Conservation (phyloP, 2,113 vertebrate species). For the Megaleporinus macrocephalus region DNA sequence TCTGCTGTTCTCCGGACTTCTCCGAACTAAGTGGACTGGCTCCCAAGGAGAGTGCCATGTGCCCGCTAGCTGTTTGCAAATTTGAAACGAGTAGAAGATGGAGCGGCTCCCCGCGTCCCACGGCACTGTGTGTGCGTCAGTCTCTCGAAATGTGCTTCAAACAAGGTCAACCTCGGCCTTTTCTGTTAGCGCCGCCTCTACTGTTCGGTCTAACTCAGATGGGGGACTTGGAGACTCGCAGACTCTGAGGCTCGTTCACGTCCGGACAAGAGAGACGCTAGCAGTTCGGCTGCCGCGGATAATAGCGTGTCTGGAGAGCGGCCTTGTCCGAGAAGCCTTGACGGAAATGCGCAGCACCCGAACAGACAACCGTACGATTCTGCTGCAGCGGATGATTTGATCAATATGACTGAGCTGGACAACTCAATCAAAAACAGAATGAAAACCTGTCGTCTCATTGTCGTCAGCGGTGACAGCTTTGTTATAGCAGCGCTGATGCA, state of each 20-base stretch:
- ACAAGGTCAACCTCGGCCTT: conserved; percentile 26
- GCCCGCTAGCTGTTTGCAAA: conserved; percentile 32
- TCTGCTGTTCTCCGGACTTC: neutral
- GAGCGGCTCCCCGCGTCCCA: neutral
- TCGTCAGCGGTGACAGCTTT: neutral
- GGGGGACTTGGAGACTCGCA: neutral
- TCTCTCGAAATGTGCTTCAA: neutral
- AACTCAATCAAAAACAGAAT: conserved; percentile 2
- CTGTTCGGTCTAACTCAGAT: neutral
- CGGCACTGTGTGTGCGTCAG: neutral
- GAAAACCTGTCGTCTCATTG: neutral
- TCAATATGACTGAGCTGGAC: neutral
- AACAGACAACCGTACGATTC: neutral
- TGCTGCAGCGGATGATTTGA: neutral
- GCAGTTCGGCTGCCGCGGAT: neutral
- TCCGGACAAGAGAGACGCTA: neutral
- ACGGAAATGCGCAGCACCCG: neutral
- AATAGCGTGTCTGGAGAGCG: neutral
- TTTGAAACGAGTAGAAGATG: conserved; percentile 35
- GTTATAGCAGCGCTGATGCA: neutral
- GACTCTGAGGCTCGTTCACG: neutral
- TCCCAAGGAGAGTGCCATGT: conserved; percentile 5
- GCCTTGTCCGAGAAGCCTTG: neutral
- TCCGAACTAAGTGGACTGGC: neutral
- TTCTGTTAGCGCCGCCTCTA: neutral